Base-by-base conservation (phyloP, 2,797 vertebrate species). In the Triplophysa bombifrons region DNA sequence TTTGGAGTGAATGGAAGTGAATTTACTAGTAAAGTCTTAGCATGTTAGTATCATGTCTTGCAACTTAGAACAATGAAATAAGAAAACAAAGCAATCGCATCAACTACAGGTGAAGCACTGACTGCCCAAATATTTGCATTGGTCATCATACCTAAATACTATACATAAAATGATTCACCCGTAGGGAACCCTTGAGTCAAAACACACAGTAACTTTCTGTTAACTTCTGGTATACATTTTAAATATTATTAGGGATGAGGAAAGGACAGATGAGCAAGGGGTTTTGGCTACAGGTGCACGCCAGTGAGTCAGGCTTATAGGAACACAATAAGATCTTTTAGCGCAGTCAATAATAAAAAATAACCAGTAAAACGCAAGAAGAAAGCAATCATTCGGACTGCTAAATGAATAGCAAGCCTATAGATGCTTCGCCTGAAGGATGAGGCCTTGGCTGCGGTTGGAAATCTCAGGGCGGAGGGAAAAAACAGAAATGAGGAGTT, bases 281-380 rank as follows among this genome's bases (percentile, higher is more conserved):
- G 56, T 53, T 44, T 55, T 72, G 88, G 88, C 89, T 88, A 93
- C 91, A 93, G 91, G 91, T 93, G 91, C 91, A 72, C 84, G 66
- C 68, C 74, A 69, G 68, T 30, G 41, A 64, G n/a, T 41, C 58
- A 73, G n/a, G 22, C 1, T 56, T 51, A 11, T 11, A 41, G 41
- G 10, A 41, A 11, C 11, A 41, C 11, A 10, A 41, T 2, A 41
- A 41, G 9, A 11, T 9, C 11, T 41, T 41, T 41, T 2, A 10
- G 41, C 41, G 41, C 41, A 41, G 6, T 8, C 34, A 38, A 9
- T 41, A 41, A 41, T 41, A 10, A 13, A 8, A 9, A 34, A 53
- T 20, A 53, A 22, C 3, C 14, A 41, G 4, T 66, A 14, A 22
- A 44, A 25, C 27, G 53, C 48, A 53, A 9, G 65, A 19, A 63